Evolutionary conservation across 2,113 vertebrate genomes (phyloP), one percentile per base, ranked within the genome.

Genomic region (Eupsittula cactorum): DNA sequence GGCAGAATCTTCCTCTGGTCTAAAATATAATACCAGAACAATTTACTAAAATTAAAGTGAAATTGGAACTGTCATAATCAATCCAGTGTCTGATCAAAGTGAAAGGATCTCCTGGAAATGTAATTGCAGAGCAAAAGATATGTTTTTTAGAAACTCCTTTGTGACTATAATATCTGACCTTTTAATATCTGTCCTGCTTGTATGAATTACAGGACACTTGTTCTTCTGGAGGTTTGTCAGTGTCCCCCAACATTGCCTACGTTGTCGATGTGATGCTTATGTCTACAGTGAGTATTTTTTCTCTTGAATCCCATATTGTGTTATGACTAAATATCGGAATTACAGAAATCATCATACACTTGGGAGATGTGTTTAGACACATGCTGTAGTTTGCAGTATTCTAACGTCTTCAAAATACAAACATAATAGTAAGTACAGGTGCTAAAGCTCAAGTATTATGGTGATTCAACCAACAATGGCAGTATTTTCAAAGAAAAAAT

Each of bases 1-100:
- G 96, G 96, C 97, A 97, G 95, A 94, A 83, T 92, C 31, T 90
- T 88, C 95, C 93, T 95, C 96, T 77, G 11, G 39, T 93, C 89
- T 86, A 77, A 77, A 44, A 53, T 50, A 27, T 39, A 79, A 68
- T 33, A 86, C 33, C 29, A 90, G 41, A 83, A 77, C 20, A 76
- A 81, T 94, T 94, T 87, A 73, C 62, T 92, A 93, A 91, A 90
- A 91, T 92, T 82, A 92, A 94, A 90, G 63, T 4, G 7, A 87
- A 88, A 95, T 55, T 81, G 37, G 29, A 97, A 84, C 59, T 74
- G 76, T 90, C 88, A 41, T 71, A 89, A 90, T 93, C 88, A 96
- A 75, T 94, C 82, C 3, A 2, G 29, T 33, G 17, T 70, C 59
- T 91, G 67, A 86, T 73, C 59, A 80, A 93, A 95, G 83, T 82